Percentiles rank a stretch among this genome's conserved stretches.
Conservation (phyloP, 2,797 vertebrate genomes). For the Triplophysa yarkandensis region DNA sequence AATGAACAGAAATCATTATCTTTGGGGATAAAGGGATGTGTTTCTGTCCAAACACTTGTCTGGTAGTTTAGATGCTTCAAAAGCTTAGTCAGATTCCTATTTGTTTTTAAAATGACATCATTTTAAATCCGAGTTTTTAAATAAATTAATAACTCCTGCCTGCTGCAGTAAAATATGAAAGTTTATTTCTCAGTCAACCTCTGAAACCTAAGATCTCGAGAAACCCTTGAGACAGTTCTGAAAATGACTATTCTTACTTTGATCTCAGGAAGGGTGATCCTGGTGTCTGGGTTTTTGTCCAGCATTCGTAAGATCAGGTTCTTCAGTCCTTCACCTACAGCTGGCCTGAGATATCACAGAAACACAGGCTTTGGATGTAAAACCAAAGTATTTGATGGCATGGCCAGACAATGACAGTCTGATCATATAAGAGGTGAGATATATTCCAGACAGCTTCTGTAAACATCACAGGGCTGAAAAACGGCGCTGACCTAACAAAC, state of each 20-base stretch:
- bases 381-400: neutral
- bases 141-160: neutral
- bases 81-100: too few relatives aligned
- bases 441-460: slow-evolving; percentile 8
- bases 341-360: slow-evolving; percentile 41
- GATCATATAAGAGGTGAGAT: neutral
- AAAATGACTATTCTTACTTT: slow-evolving; percentile 82
- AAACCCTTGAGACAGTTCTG: neutral
- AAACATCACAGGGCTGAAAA: slow-evolving; percentile 10
- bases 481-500: neutral
- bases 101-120: too few relatives aligned
- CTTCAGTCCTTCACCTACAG: slow-evolving; percentile 74
- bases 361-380: slow-evolving; percentile 13
- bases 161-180: neutral
- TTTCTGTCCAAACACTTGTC: slow-evolving; percentile 14
- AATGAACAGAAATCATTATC: neutral
- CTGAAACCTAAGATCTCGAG: slow-evolving; percentile 10
- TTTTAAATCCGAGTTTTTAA: neutral
- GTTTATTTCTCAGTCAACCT: neutral
- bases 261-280: slow-evolving; percentile 91
- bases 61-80: neutral
- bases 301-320: slow-evolving; percentile 89
- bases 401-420: neutral
- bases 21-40: slow-evolving; percentile 2
- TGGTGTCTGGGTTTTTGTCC: slow-evolving; percentile 90